Percentiles rank a stretch among this genome's conserved stretches.
Evolutionary conservation across 1,140 invertebrate genomes (phyloP).

Genomic region (Venustaconcha ellipsiformis): DNA sequence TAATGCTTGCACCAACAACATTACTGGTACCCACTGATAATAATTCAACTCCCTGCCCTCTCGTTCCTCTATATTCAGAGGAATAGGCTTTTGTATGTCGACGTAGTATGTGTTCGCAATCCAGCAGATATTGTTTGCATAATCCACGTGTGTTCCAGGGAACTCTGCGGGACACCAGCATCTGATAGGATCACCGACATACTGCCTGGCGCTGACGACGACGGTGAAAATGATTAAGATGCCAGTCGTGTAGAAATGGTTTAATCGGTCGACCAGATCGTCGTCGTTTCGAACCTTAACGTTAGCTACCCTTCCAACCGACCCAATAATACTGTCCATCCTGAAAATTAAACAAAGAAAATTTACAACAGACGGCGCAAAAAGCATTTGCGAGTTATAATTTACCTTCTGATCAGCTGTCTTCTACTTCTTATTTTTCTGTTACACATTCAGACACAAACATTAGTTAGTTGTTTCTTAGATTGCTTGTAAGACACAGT

Average conservation of each 20-base stretch:
- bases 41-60: slow-evolving; percentile 68
- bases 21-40: slow-evolving; percentile 75
- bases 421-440: too few relatives aligned
- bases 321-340: slow-evolving; percentile 69
- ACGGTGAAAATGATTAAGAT: slow-evolving; percentile 72
- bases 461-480: too few relatives aligned
- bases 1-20: slow-evolving; percentile 72
- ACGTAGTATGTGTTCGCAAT: slow-evolving; percentile 71
- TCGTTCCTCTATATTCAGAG: slow-evolving; percentile 42
- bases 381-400: too few relatives aligned
- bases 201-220: slow-evolving; percentile 72
- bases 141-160: slow-evolving; percentile 69
- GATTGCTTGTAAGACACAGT: too few relatives aligned
- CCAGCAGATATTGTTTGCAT: slow-evolving; percentile 68
- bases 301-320: slow-evolving; percentile 66
- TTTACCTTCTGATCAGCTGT: too few relatives aligned
- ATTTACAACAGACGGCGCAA: too few relatives aligned
- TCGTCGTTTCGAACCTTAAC: slow-evolving; percentile 71
- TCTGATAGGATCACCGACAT: slow-evolving; percentile 72
- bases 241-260: slow-evolving; percentile 72
- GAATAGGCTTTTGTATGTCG: slow-evolving; percentile 55
- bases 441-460: too few relatives aligned
- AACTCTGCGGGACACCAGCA: slow-evolving; percentile 67
- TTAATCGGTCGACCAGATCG: slow-evolving; percentile 72
- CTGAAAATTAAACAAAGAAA: slow-evolving; percentile 33